Conservation (phyloP, 2,797 vertebrate genomes). For the Lemur catta region DNA sequence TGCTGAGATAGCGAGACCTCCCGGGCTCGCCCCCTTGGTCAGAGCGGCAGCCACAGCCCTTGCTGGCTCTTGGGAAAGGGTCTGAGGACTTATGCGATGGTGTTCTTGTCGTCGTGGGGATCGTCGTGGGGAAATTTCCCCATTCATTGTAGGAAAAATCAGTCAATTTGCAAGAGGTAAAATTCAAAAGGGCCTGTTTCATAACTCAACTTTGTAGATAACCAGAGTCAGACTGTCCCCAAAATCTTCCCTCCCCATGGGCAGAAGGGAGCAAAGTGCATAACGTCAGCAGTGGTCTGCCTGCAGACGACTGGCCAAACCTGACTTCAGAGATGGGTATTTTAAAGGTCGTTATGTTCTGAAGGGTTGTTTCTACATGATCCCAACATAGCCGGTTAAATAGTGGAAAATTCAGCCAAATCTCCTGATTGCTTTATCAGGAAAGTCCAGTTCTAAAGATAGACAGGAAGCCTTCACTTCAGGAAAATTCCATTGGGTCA, state of each 20-base stretch:
- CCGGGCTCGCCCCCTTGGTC: not conserved
- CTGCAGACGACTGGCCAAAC: not conserved
- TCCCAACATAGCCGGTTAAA: slow-evolving; percentile 34
- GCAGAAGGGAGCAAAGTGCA: not conserved
- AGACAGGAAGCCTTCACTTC: slow-evolving; percentile 5
- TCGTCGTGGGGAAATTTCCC: not conserved
- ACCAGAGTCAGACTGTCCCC: not conserved
- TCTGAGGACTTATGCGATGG: not conserved
- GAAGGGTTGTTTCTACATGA: slow-evolving; percentile 49
- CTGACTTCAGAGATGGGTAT: slow-evolving; percentile 18
- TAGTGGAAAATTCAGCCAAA: slow-evolving; percentile 60
- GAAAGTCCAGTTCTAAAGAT: slow-evolving; percentile 56
- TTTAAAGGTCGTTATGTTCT: slow-evolving; percentile 31
- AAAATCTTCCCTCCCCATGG: not conserved
- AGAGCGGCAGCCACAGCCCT: not conserved
- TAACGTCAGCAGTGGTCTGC: not conserved
- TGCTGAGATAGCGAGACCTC: not conserved
- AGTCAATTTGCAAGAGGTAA: not conserved
- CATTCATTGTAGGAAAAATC: not conserved
- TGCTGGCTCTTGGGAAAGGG: not conserved
- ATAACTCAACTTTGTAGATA: slow-evolving; percentile 11
- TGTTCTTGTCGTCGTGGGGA: not conserved
- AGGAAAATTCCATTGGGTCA: slow-evolving; percentile 68
- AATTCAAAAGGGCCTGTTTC: slow-evolving; percentile 20
- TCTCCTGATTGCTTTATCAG: slow-evolving; percentile 53